Conservation (phyloP, 1,140 invertebrate genomes). For the Teleogryllus occipitalis region DNA sequence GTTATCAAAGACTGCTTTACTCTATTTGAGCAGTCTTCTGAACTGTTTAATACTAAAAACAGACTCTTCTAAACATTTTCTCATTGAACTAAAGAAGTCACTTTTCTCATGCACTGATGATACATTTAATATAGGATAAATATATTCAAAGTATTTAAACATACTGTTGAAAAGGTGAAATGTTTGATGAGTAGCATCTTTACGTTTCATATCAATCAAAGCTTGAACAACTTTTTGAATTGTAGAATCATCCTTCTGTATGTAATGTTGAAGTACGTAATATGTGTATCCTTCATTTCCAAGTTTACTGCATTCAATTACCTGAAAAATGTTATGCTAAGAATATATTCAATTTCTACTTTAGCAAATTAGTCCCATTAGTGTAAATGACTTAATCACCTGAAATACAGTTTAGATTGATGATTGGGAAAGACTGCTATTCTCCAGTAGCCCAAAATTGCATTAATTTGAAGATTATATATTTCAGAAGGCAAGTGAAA, state of each 20-base stretch:
- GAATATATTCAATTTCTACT: neutral
- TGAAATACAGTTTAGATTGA: neutral
- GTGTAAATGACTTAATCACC: neutral
- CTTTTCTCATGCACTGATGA: too few species aligned
- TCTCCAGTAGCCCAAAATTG: too few species aligned
- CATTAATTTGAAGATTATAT: too few species aligned
- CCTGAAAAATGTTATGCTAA: neutral
- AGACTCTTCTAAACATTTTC: too few species aligned
- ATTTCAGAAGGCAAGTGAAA: too few species aligned
- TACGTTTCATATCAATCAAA: neutral
- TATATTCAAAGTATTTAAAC: neutral
- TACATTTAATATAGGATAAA: too few species aligned
- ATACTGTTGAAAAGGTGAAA: neutral
- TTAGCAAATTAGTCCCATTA: neutral
- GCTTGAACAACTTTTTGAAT: neutral
- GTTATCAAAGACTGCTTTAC: too few species aligned
- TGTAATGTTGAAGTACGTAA: neutral
- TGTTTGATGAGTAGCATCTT: neutral
- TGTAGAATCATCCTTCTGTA: neutral
- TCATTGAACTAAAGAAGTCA: too few species aligned
- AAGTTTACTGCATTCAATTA: neutral
- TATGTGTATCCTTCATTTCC: neutral
- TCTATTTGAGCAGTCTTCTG: too few species aligned
- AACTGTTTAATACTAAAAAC: too few species aligned
- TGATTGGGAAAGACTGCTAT: neutral